Conservation (phyloP, 2,113 vertebrate species). For the Hippocampus mohnikei region DNA sequence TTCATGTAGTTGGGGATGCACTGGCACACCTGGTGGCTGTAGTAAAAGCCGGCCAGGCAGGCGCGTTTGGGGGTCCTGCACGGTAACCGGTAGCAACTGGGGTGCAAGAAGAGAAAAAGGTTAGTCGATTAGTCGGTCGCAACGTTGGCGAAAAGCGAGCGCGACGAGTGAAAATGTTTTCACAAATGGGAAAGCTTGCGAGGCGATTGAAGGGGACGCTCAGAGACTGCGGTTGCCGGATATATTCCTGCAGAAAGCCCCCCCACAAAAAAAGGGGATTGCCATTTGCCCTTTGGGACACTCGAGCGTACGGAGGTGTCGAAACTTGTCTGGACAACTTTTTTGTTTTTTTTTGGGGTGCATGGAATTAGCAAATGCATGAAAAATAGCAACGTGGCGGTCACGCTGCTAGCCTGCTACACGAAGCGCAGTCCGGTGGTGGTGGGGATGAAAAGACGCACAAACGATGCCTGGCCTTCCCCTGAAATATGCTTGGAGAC, state of each 20-base stretch:
- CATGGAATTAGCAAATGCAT: too few relatives aligned
- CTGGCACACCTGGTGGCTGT: constrained; percentile 68
- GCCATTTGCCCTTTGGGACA: not conserved
- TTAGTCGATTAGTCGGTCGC: not conserved
- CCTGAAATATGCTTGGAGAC: too few relatives aligned
- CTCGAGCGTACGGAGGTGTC: too few relatives aligned
- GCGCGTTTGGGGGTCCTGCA: constrained; percentile 59
- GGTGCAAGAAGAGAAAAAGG: not conserved
- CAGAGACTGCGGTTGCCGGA: too few relatives aligned
- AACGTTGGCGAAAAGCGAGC: too few relatives aligned
- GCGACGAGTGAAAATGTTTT: too few relatives aligned
- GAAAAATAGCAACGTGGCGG: too few relatives aligned
- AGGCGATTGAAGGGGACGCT: not conserved
- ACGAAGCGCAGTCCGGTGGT: too few relatives aligned
- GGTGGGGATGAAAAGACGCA: too few relatives aligned
- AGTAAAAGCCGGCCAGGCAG: constrained; percentile 58
- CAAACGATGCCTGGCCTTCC: too few relatives aligned
- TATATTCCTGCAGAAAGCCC: too few relatives aligned
- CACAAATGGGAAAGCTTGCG: not conserved
- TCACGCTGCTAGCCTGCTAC: too few relatives aligned
- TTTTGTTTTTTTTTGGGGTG: not conserved
- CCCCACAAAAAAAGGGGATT: not conserved
- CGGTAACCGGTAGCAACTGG: constrained; percentile 61
- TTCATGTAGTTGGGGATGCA: constrained; percentile 71
- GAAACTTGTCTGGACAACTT: not conserved